Evolutionary conservation across 2,113 vertebrate genomes (phyloP).

Genomic region (Sphaerodactylus townsendi): DNA sequence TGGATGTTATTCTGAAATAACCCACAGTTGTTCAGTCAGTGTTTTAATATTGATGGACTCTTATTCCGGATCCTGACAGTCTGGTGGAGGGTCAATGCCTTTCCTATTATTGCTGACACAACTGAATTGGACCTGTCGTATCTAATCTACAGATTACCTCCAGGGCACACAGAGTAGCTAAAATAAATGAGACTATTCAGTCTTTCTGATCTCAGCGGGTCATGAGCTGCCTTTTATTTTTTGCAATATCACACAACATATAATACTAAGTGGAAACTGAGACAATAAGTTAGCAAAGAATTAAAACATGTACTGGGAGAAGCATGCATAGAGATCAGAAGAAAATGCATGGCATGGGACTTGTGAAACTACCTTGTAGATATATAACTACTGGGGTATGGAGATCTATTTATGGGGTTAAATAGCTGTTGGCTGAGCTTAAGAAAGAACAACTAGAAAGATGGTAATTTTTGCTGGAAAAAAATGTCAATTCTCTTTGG

Average conservation of each 20-base stretch:
- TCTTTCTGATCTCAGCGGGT: conserved; percentile 12
- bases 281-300: not conserved
- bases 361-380: not conserved
- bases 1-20: not conserved
- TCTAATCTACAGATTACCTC: not conserved
- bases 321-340: not conserved
- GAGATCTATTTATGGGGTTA: not conserved
- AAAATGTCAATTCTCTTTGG: not conserved
- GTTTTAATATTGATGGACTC: not conserved
- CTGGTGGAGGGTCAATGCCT: not conserved
- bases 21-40: not conserved
- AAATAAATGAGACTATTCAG: not conserved
- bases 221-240: conserved; percentile 22
- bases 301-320: not conserved
- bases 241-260: conserved; percentile 20
- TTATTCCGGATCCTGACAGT: not conserved
- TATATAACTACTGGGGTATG: not conserved
- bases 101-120: not conserved
- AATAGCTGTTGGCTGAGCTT: not conserved
- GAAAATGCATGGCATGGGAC: not conserved
- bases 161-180: not conserved
- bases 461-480: too few species aligned
- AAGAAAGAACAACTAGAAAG: not conserved
- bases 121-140: not conserved
- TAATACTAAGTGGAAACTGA: conserved; percentile 14